Evolutionary conservation across 2,888 invertebrate genomes (phyloP), one percentile per base, ranked within the genome.

Genomic region (Acronicta psi): DNA sequence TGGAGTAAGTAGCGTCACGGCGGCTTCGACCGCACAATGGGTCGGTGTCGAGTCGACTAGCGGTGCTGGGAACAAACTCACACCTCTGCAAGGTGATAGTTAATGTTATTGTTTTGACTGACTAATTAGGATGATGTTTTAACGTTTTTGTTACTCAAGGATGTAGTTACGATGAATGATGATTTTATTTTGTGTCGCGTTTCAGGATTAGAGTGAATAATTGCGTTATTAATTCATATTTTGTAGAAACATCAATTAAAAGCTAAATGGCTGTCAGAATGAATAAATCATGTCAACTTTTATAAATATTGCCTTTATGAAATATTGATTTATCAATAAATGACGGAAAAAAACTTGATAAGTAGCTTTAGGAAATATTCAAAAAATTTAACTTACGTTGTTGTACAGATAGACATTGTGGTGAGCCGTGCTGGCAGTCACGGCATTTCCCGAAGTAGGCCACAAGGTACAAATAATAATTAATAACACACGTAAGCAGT

Each of bases 1-100:
- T 93, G 91, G 93, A 94, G 93, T 94, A 93, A 92, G 93, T 93
- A 94, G 92, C 92, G 92, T 92, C 93, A 93, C 91, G 93, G 89
- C 91, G 90, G 89, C 88, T 89, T 89, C 90, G 90, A 88, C 92
- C 90, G 91, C 92, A 93, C 93, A 94, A 94, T 93, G 85, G 89
- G 86, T 84, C 86, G 89, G 89, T 89, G 91, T 89, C 84, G 88
- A 86, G 84, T 87, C 91, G 91, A 85, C 87, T 92, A 92, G 92
- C 92, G 91, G 92, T 91, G 90, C 86, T 90, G 91, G 85, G 91
- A 91, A 89, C 86, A 29, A 70, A 86, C 87, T 92, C 89, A 89
- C 92, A 93, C 92, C 92, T 92, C 80, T 77, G 84, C 90, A 85
- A 86, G 86, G 85, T 88, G 89, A 93, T 91, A 89, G 83, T 85